A percentile compares a stretch with the other conserved stretches of the same genome.
Evolutionary conservation across 2,113 vertebrate species (phyloP).

Genomic region (Verasper variegatus): DNA sequence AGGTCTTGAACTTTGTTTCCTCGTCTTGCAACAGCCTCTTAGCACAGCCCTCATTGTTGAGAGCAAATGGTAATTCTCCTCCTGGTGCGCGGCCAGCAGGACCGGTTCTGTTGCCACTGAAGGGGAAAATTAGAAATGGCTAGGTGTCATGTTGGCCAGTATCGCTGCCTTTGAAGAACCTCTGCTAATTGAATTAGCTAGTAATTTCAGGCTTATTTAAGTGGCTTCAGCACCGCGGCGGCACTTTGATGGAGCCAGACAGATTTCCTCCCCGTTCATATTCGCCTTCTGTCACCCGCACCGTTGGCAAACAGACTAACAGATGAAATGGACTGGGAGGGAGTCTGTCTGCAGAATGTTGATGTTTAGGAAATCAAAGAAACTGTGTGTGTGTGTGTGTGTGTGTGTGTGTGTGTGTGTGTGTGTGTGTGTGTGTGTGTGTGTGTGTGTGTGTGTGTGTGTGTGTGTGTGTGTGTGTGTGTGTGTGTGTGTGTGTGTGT

Average conservation of each 20-base stretch:
- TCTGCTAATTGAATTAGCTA: constrained; percentile 72
- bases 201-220: constrained; percentile 73
- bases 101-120: constrained; percentile 49
- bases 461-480: constrained; percentile 17
- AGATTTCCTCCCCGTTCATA: constrained; percentile 41
- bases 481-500: constrained; percentile 6
- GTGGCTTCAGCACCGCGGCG: constrained; percentile 20
- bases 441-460: constrained; percentile 19
- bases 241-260: constrained; percentile 48
- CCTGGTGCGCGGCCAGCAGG: constrained; percentile 55
- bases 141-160: constrained; percentile 58
- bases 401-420: constrained; percentile 18
- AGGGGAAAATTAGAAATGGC: constrained; percentile 70
- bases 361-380: constrained; percentile 37
- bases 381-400: constrained; percentile 14
- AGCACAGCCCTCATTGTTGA: constrained; percentile 39
- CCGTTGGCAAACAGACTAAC: constrained; percentile 29
- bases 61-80: constrained; percentile 59
- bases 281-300: constrained; percentile 35
- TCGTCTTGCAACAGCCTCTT: constrained; percentile 55
- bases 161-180: constrained; percentile 65
- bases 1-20: constrained; percentile 46
- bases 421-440: constrained; percentile 18
- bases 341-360: constrained; percentile 49
- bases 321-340: constrained; percentile 25